phyloP scores from a whole-genome alignment of 2,888 invertebrate species.

The Acanthoscelides obtectus region DNA sequence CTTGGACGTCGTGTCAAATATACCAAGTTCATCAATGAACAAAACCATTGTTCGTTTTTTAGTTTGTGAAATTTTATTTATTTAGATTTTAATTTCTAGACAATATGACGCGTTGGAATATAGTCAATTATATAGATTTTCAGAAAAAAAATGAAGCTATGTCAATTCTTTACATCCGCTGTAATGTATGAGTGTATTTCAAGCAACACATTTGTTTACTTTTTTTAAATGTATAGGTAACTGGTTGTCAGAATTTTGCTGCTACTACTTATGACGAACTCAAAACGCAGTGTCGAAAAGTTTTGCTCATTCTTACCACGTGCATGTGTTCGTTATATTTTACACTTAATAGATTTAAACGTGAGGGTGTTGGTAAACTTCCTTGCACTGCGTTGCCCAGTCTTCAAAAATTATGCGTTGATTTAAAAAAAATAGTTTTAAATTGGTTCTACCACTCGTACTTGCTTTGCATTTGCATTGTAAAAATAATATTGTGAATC shows the following conservation, averaged over 20 bases:
- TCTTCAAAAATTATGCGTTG: not conserved
- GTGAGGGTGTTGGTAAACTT: not conserved
- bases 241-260: too few species aligned
- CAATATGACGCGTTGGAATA: slow-evolving; percentile 26
- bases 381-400: not conserved
- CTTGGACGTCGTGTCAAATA: not conserved
- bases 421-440: too few species aligned
- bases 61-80: slow-evolving; percentile 23
- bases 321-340: not conserved
- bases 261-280: too few species aligned
- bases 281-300: not conserved
- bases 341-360: not conserved
- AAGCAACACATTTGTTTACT: not conserved
- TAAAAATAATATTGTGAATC: too few species aligned
- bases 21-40: not conserved
- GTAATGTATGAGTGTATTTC: not conserved
- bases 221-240: too few species aligned
- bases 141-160: slow-evolving; percentile 19
- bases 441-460: too few species aligned
- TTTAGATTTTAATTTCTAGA: slow-evolving; percentile 24
- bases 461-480: too few species aligned
- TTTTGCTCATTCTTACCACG: not conserved
- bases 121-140: slow-evolving; percentile 30
- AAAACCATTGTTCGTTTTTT: slow-evolving; percentile 14
- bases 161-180: slow-evolving; percentile 22